Evolutionary conservation across 2,113 vertebrate species (phyloP).

Genomic region (Tinamus guttatus): DNA sequence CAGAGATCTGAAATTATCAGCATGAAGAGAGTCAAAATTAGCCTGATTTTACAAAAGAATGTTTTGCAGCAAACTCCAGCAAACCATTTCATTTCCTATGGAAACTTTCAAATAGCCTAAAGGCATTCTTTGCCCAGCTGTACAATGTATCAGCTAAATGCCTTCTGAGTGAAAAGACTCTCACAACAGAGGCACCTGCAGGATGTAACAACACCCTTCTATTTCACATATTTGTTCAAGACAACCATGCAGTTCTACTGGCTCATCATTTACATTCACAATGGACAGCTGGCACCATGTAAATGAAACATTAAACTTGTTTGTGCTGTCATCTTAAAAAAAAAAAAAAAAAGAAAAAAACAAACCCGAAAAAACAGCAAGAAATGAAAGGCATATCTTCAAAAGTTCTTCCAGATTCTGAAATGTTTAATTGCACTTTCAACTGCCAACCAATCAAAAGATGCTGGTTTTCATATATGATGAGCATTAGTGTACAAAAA

Average conservation of each 20-base stretch:
- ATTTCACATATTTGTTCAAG: conserved; percentile 25
- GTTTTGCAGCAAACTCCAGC: conserved; percentile 53
- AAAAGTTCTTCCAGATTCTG: conserved; percentile 53
- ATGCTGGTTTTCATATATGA: conserved; percentile 19
- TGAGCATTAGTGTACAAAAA: conserved; percentile 33
- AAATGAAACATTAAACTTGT: conserved; percentile 65
- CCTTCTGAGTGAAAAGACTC: conserved; percentile 63
- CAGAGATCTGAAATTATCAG: conserved; percentile 17
- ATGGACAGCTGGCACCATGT: conserved; percentile 71
- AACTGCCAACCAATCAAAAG: conserved; percentile 56
- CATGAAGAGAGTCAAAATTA: conserved; percentile 36
- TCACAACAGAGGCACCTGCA: conserved; percentile 73
- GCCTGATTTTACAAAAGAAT: conserved; percentile 32
- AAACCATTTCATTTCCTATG: conserved; percentile 56
- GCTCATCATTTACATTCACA: conserved; percentile 72
- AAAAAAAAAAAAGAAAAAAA: conserved; percentile 32
- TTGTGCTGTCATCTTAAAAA: conserved; percentile 61
- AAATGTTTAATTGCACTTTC: conserved; percentile 69
- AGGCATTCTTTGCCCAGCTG: conserved; percentile 78
- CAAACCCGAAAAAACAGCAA: not conserved
- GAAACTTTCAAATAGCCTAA: conserved; percentile 66
- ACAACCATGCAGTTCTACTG: conserved; percentile 16
- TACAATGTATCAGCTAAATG: conserved; percentile 44
- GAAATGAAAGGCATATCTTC: conserved; percentile 42
- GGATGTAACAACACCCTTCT: conserved; percentile 37